Conservation (phyloP, 2,113 vertebrate species). For the Xenopus tropicalis region UCB_Xtro_10.0 CM004443.2:171632001-171632500, state of each 20-base stretch:
- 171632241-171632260: constrained; percentile 44
- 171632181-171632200: constrained; percentile 50
- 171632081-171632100: constrained; percentile 59
- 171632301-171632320: constrained; percentile 53
- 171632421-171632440: constrained; percentile 11
- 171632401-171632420: constrained; percentile 40
- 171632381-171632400: constrained; percentile 25
- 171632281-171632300: constrained; percentile 48
- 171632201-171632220: constrained; percentile 54
- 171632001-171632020: constrained; percentile 56
- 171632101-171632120: constrained; percentile 55
- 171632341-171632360: constrained; percentile 57
- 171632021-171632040: constrained; percentile 61
- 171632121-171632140: constrained; percentile 70
- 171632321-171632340: constrained; percentile 48
- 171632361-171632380: constrained; percentile 54
- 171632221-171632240: constrained; percentile 46
- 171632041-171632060: constrained; percentile 58
- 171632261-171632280: constrained; percentile 52
- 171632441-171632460: constrained; percentile 11
- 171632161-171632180: constrained; percentile 91
- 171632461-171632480: constrained; percentile 38
- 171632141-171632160: constrained; percentile 94
- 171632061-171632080: constrained; percentile 61
- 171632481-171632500: constrained; percentile 17